Percentiles rank a stretch among this genome's conserved stretches.
Conservation (phyloP, 2,888 invertebrate genomes). For the Drosophila falleni region DNA sequence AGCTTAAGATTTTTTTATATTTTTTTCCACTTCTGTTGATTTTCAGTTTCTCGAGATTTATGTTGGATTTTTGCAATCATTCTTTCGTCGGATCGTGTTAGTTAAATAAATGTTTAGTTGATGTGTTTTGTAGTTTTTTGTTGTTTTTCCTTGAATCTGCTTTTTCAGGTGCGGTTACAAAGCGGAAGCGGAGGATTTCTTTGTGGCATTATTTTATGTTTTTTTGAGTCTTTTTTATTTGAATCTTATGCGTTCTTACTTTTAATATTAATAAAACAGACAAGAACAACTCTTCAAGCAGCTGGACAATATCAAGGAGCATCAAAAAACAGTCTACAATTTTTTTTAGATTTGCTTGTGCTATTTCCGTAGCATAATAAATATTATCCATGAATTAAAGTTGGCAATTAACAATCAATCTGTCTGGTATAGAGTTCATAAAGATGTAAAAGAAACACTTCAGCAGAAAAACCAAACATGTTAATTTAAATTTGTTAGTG, state of each 20-base stretch:
- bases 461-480: background rate
- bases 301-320: conserved; percentile 22
- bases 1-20: conserved; percentile 66
- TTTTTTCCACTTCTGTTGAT: conserved; percentile 42
- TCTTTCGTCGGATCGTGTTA: conserved; percentile 58
- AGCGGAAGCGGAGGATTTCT: conserved; percentile 53
- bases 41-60: conserved; percentile 66
- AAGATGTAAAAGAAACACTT: background rate
- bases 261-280: conserved; percentile 32
- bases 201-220: conserved; percentile 38
- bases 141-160: conserved; percentile 41
- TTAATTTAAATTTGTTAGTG: background rate
- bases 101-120: conserved; percentile 72
- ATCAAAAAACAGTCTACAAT: conserved; percentile 2
- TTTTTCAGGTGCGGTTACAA: conserved; percentile 65
- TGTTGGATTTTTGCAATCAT: conserved; percentile 79
- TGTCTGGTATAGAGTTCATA: too few relatives aligned
- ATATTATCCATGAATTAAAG: background rate
- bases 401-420: background rate
- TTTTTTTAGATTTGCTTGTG: conserved; percentile 4
- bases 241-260: conserved; percentile 29
- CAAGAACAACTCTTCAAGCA: conserved; percentile 17
- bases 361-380: background rate
- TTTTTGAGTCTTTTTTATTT: conserved; percentile 28
- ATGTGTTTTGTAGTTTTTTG: conserved; percentile 46